A percentile compares a stretch with the other conserved stretches of the same genome.
Conservation (phyloP, 2,888 invertebrate genomes). For the Drosophila mimetica region DNA sequence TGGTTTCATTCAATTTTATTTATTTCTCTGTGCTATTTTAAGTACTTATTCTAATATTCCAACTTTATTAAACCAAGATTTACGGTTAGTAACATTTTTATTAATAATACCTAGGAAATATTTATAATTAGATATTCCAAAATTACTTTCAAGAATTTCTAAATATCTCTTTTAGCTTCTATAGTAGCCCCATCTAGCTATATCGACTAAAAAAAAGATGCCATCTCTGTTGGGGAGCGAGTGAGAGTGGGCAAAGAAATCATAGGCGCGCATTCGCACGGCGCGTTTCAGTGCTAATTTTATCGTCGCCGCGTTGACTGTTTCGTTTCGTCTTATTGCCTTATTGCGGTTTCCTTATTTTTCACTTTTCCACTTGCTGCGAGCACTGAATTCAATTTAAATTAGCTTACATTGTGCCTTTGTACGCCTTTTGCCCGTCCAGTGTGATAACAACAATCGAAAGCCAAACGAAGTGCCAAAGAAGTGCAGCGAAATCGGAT, state of each 20-base stretch:
- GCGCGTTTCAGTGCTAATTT: conserved; percentile 72
- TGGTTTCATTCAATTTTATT: no score
- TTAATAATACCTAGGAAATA: no score
- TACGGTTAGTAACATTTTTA: not conserved
- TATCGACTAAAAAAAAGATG: no score
- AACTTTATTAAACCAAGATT: no score
- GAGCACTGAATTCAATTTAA: conserved; percentile 58
- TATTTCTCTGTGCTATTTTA: no score
- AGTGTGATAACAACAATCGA: conserved; percentile 35
- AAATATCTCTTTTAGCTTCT: no score
- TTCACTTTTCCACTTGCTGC: conserved; percentile 56
- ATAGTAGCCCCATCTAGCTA: not conserved
- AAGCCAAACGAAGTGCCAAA: conserved; percentile 16
- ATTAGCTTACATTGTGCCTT: conserved; percentile 64
- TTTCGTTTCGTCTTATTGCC: conserved; percentile 65
- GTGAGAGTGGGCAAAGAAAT: conserved; percentile 43
- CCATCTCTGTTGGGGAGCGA: conserved; percentile 10
- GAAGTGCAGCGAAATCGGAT: conserved; percentile 25
- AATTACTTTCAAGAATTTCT: no score
- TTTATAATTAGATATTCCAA: no score
- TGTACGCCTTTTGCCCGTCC: conserved; percentile 37
- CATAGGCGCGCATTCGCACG: conserved; percentile 67
- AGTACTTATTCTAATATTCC: no score
- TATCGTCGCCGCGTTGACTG: conserved; percentile 72
- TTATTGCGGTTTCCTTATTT: conserved; percentile 58